Conservation (phyloP, 2,888 invertebrate genomes). For the Ennomos fuscantarius region DNA sequence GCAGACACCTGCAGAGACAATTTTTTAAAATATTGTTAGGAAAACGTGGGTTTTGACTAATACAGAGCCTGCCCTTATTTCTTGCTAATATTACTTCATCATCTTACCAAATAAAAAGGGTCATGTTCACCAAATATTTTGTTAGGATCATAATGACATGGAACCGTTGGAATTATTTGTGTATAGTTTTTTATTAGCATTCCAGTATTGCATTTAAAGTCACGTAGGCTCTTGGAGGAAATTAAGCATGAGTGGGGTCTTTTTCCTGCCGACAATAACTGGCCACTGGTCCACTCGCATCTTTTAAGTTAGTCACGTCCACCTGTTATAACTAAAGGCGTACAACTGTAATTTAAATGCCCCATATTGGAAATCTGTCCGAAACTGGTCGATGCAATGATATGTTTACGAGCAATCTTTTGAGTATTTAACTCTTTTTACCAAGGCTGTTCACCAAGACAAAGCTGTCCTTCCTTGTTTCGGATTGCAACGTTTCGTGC, state of each 20-base stretch:
- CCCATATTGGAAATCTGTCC: slow-evolving; percentile 32
- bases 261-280: slow-evolving; percentile 29
- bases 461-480: slow-evolving; percentile 26
- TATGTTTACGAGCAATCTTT: slow-evolving; percentile 29
- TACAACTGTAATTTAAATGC: slow-evolving; percentile 31
- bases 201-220: slow-evolving; percentile 7
- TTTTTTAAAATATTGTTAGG: no score
- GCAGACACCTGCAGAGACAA: no score
- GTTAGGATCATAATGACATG: slow-evolving; percentile 15
- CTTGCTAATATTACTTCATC: not conserved
- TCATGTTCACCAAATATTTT: slow-evolving; percentile 31
- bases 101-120: slow-evolving; percentile 4
- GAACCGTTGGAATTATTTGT: slow-evolving; percentile 1
- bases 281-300: slow-evolving; percentile 27
- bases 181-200: not conserved
- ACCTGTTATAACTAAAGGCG: slow-evolving; percentile 24
- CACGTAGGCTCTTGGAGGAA: slow-evolving; percentile 28
- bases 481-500: slow-evolving; percentile 28
- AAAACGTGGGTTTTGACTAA: no score
- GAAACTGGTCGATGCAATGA: slow-evolving; percentile 25
- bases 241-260: slow-evolving; percentile 22
- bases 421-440: slow-evolving; percentile 31
- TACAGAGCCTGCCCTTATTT: no score
- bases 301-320: slow-evolving; percentile 46
- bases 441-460: slow-evolving; percentile 17